Evolutionary conservation across 1,140 invertebrate species (phyloP).

Genomic region (Tigriopus japonicus): DNA sequence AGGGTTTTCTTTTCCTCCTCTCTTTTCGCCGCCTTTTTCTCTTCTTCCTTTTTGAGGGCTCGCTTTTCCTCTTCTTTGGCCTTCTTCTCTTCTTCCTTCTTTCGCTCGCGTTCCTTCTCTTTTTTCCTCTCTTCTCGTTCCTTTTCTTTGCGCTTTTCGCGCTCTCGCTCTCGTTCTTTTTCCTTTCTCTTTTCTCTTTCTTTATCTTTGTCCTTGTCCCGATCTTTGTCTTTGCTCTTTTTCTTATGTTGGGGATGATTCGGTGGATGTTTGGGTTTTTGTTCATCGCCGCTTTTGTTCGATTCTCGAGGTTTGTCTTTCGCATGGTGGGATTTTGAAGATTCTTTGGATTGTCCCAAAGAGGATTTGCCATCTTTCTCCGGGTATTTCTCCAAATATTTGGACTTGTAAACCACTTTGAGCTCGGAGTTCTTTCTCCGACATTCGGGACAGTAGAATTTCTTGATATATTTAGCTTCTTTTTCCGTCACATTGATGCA

Average conservation of each 20-base stretch:
- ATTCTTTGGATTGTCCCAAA: too few relatives aligned
- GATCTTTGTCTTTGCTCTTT: slow-evolving; percentile 17
- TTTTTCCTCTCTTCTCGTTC: slow-evolving; percentile 11
- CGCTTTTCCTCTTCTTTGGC: background rate
- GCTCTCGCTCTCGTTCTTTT: slow-evolving; percentile 17
- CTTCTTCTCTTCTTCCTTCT: background rate
- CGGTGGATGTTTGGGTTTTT: slow-evolving; percentile 30
- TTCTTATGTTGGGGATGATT: slow-evolving; percentile 13
- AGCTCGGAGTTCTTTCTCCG: slow-evolving; percentile 58
- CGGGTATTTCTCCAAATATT: slow-evolving; percentile 24
- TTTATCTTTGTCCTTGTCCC: slow-evolving; percentile 25
- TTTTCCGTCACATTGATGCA: slow-evolving; percentile 86
- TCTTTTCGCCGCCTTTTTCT: background rate
- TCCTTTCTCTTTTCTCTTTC: slow-evolving; percentile 29
- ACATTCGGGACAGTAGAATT: slow-evolving; percentile 72
- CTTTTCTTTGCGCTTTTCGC: background rate
- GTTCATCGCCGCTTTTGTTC: slow-evolving; percentile 15
- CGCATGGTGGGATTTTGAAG: too few relatives aligned
- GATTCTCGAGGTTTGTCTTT: too few relatives aligned
- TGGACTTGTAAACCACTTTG: slow-evolving; percentile 53
- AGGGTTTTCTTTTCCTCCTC: background rate
- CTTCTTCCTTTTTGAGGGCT: background rate
- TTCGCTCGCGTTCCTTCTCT: slow-evolving; percentile 2
- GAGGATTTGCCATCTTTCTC: slow-evolving; percentile 16
- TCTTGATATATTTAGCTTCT: slow-evolving; percentile 77